A percentile compares a stretch with the other conserved stretches of the same genome.
These are phyloP conservation scores for Hydrochoerus hydrochaeris DNA, from an alignment of 2,113 vertebrate species.

Conservation along the genomic window DNA sequence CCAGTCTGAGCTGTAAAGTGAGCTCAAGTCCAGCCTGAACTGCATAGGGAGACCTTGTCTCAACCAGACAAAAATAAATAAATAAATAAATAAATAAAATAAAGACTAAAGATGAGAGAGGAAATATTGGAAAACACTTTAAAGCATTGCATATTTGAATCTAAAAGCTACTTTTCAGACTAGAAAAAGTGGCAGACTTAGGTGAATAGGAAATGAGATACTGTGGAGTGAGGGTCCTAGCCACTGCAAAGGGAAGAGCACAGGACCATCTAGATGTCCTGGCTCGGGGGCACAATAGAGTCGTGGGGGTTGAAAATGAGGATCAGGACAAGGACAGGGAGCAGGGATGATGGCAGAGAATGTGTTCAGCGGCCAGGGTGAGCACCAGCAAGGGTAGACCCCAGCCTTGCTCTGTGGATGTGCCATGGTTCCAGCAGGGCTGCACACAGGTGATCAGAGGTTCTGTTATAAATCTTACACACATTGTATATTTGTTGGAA, in stretches of 20 bases:
- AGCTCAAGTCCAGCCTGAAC: too few species aligned
- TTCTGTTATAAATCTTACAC: not conserved
- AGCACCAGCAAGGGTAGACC: not conserved
- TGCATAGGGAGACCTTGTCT: too few species aligned
- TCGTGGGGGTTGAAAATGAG: not conserved
- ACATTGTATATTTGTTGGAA: conserved; percentile 7
- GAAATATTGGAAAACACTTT: not conserved
- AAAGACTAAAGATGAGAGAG: not conserved
- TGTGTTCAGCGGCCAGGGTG: not conserved
- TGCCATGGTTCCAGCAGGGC: not conserved
- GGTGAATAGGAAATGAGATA: not conserved
- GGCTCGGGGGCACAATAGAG: not conserved
- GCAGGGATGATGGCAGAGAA: not conserved
- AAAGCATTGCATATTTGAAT: not conserved
- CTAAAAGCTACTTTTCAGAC: not conserved
- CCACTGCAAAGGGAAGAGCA: not conserved
- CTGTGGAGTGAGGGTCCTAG: not conserved
- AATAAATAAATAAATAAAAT: not conserved
- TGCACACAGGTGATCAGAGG: not conserved
- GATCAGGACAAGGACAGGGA: not conserved
- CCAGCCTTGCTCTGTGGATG: not conserved
- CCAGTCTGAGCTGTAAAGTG: too few species aligned
- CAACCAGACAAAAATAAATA: too few species aligned
- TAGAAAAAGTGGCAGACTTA: not conserved
- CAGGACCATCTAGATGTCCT: not conserved